Base-by-base conservation (phyloP, 2,888 invertebrate species). In the Biston betularia region DNA sequence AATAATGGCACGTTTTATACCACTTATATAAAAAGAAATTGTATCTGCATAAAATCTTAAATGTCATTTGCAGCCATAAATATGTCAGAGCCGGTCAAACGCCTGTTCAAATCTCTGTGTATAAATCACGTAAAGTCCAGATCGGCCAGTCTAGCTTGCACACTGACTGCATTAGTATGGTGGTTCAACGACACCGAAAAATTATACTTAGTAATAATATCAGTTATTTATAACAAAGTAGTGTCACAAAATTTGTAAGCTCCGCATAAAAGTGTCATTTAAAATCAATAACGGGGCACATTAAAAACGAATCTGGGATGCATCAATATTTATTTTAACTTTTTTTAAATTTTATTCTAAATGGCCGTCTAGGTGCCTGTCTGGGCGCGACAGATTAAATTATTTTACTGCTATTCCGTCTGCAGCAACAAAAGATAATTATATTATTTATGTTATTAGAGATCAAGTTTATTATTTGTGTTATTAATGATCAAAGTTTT, bases 171-270 rank as follows among this genome's bases (percentile, higher is more conserved):
- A 63, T 50, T 50, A 63, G 35, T 34, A 44, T n/a, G 35, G 35
- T 15, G 42, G 67, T 59, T 67, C 67, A 63, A 45, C 46, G 67
- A 67, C 67, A 40, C 40, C 12, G 5, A 46, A 15, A 14, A 38
- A 50, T 38, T 24, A 38, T 42, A 38, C 24, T 24, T 24, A 33
- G 35, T 24, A 65, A 68, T 64, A 64, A 52, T 52, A 53, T 57
- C 56, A 61, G 34, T 63, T 71, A 71, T 72, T 72, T 68, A 74
- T 65, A 65, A 35, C 60, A 45, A 46, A 35, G 12, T 53, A 66
- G 72, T 73, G 72, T 70, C 74, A 69, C 71, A 63, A 72, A 72
- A 74, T 74, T 74, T 72, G 74, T 74, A 67, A 71, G 69, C 61
- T 57, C 49, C 58, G 63, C 68, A 71, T 75, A 68, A 75, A 70